These are phyloP conservation scores for Mola mola DNA, from an alignment of 2,113 vertebrate genomes.

Conservation along the genomic window DNA sequence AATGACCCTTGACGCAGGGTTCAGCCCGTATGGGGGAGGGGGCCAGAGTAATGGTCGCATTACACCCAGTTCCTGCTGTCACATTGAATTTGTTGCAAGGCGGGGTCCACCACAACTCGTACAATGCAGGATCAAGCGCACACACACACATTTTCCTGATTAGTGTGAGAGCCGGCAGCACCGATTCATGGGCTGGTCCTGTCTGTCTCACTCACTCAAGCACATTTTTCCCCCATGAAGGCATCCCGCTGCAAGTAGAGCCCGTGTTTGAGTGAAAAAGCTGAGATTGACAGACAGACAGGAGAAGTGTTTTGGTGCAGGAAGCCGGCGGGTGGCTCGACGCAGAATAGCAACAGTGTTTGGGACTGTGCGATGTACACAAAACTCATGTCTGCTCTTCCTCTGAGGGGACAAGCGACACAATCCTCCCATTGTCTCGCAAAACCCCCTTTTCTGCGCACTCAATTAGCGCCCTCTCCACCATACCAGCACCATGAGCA, in stretches of 20 bases:
- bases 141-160: constrained; percentile 45
- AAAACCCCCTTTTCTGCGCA: constrained; percentile 50
- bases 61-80: constrained; percentile 72
- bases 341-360: constrained; percentile 9
- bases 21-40: constrained; percentile 45
- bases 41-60: constrained; percentile 52
- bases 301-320: constrained; percentile 4
- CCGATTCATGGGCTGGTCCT: constrained; percentile 54
- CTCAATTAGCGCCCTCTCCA: constrained; percentile 73
- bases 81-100: constrained; percentile 68
- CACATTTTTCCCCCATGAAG: constrained; percentile 41
- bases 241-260: constrained; percentile 11
- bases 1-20: constrained; percentile 60
- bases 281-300: constrained; percentile 21
- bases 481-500: constrained; percentile 66
- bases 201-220: constrained; percentile 46
- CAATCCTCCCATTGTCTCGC: constrained; percentile 72
- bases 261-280: constrained; percentile 23
- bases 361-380: constrained; percentile 12
- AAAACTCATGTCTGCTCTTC: constrained; percentile 24
- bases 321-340: neutral
- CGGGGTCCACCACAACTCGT: constrained; percentile 54
- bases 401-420: constrained; percentile 30
- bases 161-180: constrained; percentile 52
- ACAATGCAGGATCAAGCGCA: constrained; percentile 40